Evolutionary conservation across 2,797 vertebrate species (phyloP).

Genomic region (Coreius guichenoti): DNA sequence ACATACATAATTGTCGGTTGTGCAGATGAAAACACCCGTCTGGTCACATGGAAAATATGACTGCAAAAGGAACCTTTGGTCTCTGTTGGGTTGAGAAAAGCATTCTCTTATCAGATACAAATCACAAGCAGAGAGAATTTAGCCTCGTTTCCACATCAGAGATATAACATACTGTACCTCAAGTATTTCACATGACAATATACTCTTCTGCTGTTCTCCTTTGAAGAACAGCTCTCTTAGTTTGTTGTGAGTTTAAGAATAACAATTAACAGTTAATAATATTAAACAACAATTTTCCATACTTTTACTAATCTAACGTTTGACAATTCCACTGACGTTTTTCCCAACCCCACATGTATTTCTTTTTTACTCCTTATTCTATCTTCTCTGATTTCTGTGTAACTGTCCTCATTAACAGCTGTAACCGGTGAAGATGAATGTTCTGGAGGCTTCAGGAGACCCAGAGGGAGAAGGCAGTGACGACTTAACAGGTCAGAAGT

Average conservation of each 20-base stretch:
- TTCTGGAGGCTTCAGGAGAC: slow-evolving; percentile 80
- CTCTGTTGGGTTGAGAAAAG: slow-evolving; percentile 56
- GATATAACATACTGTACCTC: background rate
- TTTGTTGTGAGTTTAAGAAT: background rate
- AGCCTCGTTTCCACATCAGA: background rate
- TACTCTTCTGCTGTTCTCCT: background rate
- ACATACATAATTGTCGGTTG: background rate
- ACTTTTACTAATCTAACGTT: background rate
- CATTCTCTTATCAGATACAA: slow-evolving; percentile 35
- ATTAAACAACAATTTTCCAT: background rate
- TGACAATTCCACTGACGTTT: background rate
- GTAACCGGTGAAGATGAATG: slow-evolving; percentile 81
- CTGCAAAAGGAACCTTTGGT: slow-evolving; percentile 76
- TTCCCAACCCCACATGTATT: background rate
- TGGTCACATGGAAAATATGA: slow-evolving; percentile 28
- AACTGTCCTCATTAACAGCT: slow-evolving; percentile 41
- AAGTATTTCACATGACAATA: background rate
- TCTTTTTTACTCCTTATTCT: slow-evolving; percentile 40
- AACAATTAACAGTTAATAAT: background rate
- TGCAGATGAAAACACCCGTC: background rate
- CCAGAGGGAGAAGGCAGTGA: slow-evolving; percentile 73
- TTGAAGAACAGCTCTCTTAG: background rate
- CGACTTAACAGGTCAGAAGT: slow-evolving; percentile 84
- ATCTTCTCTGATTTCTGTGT: slow-evolving; percentile 38
- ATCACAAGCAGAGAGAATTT: background rate